These are phyloP conservation scores for Drosophila meridiana DNA, from an alignment of 2,888 invertebrate species.

Conservation along the genomic window DNA sequence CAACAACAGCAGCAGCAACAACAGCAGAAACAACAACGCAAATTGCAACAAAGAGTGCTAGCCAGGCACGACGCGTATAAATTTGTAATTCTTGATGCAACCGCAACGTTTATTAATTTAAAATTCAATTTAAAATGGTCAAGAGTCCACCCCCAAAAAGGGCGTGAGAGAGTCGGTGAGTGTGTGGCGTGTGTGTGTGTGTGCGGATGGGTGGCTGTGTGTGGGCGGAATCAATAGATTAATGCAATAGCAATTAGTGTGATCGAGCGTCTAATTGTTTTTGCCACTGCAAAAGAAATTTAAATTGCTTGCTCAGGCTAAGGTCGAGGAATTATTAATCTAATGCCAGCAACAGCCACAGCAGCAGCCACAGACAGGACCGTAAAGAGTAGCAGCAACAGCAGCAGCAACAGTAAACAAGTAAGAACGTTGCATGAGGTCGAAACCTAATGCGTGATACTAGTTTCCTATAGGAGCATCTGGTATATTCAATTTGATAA, in stretches of 20 bases:
- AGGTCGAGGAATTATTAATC: slow-evolving; percentile 64
- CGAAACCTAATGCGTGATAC: too few relatives aligned
- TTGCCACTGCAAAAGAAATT: slow-evolving; percentile 61
- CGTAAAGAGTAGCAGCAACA: slow-evolving; percentile 10
- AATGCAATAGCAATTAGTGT: slow-evolving; percentile 71
- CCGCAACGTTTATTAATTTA: slow-evolving; percentile 83
- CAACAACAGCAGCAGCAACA: slow-evolving; percentile 19
- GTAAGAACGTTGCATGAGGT: too few relatives aligned
- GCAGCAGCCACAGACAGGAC: slow-evolving; percentile 18
- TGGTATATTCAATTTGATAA: too few relatives aligned
- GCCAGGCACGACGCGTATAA: slow-evolving; percentile 67
- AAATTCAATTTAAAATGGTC: slow-evolving; percentile 82
- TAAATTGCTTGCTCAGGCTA: slow-evolving; percentile 54
- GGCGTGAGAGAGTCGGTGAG: slow-evolving; percentile 17
- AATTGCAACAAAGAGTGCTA: slow-evolving; percentile 39
- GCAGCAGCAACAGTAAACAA: neutral
- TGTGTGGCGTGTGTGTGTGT: slow-evolving; percentile 17
- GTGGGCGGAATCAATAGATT: slow-evolving; percentile 72
- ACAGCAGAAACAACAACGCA: slow-evolving; percentile 8
- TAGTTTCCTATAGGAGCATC: too few relatives aligned
- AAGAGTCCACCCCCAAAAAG: slow-evolving; percentile 37
- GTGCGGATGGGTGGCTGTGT: slow-evolving; percentile 14
- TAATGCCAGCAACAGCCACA: slow-evolving; percentile 30
- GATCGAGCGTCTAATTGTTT: slow-evolving; percentile 80
- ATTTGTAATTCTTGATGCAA: slow-evolving; percentile 82